Evolutionary conservation across 2,797 vertebrate species (phyloP), one percentile per base, ranked within the genome.

Genomic region (Mormyrus proboscirostris): DNA sequence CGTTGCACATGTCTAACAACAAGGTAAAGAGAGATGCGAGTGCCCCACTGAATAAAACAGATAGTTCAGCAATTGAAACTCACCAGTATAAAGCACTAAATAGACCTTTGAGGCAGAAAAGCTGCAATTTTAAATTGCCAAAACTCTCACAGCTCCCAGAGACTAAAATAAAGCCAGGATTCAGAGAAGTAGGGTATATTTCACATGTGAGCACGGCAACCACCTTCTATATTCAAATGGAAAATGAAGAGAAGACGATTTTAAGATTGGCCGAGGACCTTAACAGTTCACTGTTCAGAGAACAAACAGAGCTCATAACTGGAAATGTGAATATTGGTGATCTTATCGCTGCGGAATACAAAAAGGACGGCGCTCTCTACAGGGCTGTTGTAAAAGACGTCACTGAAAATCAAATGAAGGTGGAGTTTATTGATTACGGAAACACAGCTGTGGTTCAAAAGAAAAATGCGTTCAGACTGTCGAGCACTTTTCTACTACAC

Each of bases 351-450:
- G 96, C 96, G 0, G 94, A 95, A 89, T 95, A 94, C 3, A 90
- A 95, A 0, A 88, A 93, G 38, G 96, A 97, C 83, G 90, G 92
- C 19, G 95, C 94, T 90, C 94, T 96, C 86, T 98, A 97, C 73
- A 96, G 97, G 90, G 96, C 96, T 85, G 93, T 95, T 88, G 94
- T 97, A 90, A 97, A 93, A 91, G 91, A 91, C 89, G 55, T 92
- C 62, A 91, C 87, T 0, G 87, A 47, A 89, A 92, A 90, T 14
- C 76, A 4, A 29, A 94, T 96, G 90, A 94, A 92, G 89, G 95
- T 98, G 44, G 96, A 97, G 91, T 98, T 97, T 92, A 94, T 98
- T 90, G 97, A 98, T 93, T 98, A 97, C 89, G 97, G 97, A 90
- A 98, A 98, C 91, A 79, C 92, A 1, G 93, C 94, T 85, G 88